Percentiles rank a stretch among this genome's conserved stretches.
phyloP scores from a whole-genome alignment of 1,140 invertebrate genomes.

The Psix sp. region DNA sequence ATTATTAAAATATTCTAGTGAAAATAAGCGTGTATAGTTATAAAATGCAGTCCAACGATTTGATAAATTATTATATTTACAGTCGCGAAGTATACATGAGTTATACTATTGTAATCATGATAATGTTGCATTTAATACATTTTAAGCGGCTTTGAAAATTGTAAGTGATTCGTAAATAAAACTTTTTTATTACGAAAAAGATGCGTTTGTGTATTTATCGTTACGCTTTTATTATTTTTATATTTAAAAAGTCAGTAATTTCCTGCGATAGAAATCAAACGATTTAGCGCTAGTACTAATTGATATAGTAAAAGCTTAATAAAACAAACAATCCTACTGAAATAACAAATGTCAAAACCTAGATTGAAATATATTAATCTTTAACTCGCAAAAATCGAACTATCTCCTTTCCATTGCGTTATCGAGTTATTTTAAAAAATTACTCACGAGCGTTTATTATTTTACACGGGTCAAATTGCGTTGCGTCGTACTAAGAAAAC shows the following conservation, averaged over 20 bases:
- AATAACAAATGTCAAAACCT: conserved; percentile 38
- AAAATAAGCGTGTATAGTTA: conserved; percentile 30
- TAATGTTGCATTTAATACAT: conserved; percentile 54
- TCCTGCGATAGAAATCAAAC: not conserved
- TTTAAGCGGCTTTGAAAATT: conserved; percentile 38
- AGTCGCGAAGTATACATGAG: conserved; percentile 38
- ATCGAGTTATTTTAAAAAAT: not conserved
- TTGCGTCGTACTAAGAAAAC: too few relatives aligned
- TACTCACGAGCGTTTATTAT: not conserved
- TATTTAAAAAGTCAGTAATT: too few relatives aligned
- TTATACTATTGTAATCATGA: conserved; percentile 43
- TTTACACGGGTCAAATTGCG: too few relatives aligned
- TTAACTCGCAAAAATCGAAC: conserved; percentile 14
- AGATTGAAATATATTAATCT: conserved; percentile 24
- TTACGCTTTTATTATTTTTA: not conserved
- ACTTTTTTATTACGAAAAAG: conserved; percentile 47
- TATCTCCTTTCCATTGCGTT: conserved; percentile 10
- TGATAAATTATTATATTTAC: conserved; percentile 54
- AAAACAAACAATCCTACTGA: conserved; percentile 20
- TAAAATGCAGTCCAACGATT: conserved; percentile 39
- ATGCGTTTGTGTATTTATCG: not conserved
- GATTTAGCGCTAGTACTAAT: conserved; percentile 5
- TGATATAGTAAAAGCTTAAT: conserved; percentile 5
- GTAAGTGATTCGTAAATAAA: conserved; percentile 47
- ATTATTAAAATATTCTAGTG: not conserved